These are phyloP conservation scores for Lacerta bilineata DNA, from an alignment of 2,797 vertebrate genomes.

Conservation along the genomic window DNA sequence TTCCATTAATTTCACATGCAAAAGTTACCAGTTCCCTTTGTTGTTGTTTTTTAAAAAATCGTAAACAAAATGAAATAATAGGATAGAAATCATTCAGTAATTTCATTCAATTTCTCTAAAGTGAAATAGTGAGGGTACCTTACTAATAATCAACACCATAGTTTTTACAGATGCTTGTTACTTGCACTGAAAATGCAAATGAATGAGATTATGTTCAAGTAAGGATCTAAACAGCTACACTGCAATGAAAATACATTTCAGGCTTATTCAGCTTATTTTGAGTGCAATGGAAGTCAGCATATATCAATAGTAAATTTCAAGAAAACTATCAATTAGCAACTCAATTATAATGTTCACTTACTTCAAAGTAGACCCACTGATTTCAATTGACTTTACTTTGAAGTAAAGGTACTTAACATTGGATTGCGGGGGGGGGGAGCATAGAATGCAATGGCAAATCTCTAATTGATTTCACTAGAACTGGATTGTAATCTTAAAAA, in stretches of 20 bases:
- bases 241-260: neutral
- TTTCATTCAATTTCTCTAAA: conserved; percentile 51
- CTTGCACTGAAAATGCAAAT: neutral
- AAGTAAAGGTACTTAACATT: neutral
- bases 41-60: conserved; percentile 14
- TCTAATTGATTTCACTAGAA: neutral
- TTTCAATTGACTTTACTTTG: neutral
- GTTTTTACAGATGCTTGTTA: too few relatives aligned
- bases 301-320: neutral
- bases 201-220: neutral
- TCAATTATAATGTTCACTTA: neutral
- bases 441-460: neutral
- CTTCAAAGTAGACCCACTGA: neutral
- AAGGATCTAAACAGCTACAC: neutral
- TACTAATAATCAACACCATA: neutral
- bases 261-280: neutral
- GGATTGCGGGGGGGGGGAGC: neutral
- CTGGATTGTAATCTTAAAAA: neutral
- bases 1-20: conserved; percentile 65
- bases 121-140: neutral
- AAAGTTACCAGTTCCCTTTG: conserved; percentile 3
- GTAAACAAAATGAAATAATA: neutral
- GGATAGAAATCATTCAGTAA: conserved; percentile 43
- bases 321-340: neutral
- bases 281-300: conserved; percentile 21